phyloP scores from a whole-genome alignment of 2,113 vertebrate species.

The Hippocampus comes region DNA sequence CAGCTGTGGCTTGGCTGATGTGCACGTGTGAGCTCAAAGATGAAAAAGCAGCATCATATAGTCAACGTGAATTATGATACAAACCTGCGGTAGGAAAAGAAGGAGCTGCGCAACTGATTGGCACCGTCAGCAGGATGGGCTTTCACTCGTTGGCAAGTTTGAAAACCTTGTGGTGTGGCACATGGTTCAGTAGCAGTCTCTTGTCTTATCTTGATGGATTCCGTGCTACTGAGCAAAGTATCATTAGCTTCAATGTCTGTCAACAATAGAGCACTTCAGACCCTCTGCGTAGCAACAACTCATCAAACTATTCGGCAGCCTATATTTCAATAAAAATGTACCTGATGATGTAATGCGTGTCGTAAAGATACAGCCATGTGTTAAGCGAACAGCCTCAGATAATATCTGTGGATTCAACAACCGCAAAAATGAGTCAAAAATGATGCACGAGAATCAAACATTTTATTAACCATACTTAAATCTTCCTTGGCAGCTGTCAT shows the following conservation, averaged over 20 bases:
- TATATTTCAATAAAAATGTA: slow-evolving; percentile 27
- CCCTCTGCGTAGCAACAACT: slow-evolving; percentile 20
- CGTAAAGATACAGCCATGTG: background rate
- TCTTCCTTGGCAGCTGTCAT: slow-evolving; percentile 2
- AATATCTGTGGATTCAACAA: background rate
- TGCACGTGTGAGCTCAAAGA: slow-evolving; percentile 57
- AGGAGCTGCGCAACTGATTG: slow-evolving; percentile 44
- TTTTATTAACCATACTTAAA: background rate
- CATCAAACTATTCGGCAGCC: slow-evolving; percentile 21
- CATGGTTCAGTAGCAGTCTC: slow-evolving; percentile 41
- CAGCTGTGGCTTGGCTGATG: slow-evolving; percentile 66
- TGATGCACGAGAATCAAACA: background rate
- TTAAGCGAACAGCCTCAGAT: slow-evolving; percentile 1
- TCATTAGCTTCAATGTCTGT: slow-evolving; percentile 50
- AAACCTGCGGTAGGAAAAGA: slow-evolving; percentile 44
- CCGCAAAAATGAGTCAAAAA: background rate
- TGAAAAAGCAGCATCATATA: slow-evolving; percentile 67
- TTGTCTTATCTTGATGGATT: slow-evolving; percentile 64
- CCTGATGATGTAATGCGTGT: slow-evolving; percentile 5
- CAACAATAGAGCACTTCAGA: slow-evolving; percentile 37
- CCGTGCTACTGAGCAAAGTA: slow-evolving; percentile 50
- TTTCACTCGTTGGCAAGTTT: slow-evolving; percentile 34
- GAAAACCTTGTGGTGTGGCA: slow-evolving; percentile 48
- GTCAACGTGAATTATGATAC: slow-evolving; percentile 60
- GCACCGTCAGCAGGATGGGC: slow-evolving; percentile 39